Evolutionary conservation across 2,888 invertebrate genomes (phyloP).

Genomic region (Eupithecia abbreviata): DNA sequence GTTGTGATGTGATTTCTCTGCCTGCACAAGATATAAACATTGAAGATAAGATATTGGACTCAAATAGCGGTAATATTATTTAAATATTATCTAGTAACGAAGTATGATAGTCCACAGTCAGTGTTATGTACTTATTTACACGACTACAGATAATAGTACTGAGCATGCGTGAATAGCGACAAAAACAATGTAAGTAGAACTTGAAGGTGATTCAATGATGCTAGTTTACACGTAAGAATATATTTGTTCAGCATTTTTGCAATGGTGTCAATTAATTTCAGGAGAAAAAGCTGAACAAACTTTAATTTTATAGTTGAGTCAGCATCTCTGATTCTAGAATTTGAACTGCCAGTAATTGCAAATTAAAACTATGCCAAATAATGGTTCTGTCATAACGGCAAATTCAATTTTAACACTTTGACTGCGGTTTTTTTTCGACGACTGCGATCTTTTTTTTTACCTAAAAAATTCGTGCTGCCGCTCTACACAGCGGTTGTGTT

Average conservation of each 20-base stretch:
- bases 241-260: slow-evolving; percentile 16
- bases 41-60: slow-evolving; percentile 1
- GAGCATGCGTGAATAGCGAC: slow-evolving; percentile 16
- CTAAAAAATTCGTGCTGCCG: no score
- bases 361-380: background rate
- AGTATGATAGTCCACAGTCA: slow-evolving; percentile 13
- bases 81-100: slow-evolving; percentile 23
- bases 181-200: slow-evolving; percentile 8
- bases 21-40: background rate
- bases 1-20: background rate
- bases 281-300: background rate
- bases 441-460: no score
- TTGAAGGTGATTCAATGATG: slow-evolving; percentile 12
- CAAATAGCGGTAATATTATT: slow-evolving; percentile 2
- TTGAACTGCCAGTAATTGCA: background rate
- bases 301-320: background rate
- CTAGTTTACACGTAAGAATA: background rate
- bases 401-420: background rate
- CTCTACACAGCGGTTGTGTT: no score
- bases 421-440: no score
- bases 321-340: background rate
- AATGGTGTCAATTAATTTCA: background rate
- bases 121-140: background rate
- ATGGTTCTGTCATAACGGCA: background rate
- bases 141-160: background rate